Evolutionary conservation across 2,113 vertebrate genomes (phyloP), one percentile per base, ranked within the genome.

Genomic region (Triplophysa siluroides): DNA sequence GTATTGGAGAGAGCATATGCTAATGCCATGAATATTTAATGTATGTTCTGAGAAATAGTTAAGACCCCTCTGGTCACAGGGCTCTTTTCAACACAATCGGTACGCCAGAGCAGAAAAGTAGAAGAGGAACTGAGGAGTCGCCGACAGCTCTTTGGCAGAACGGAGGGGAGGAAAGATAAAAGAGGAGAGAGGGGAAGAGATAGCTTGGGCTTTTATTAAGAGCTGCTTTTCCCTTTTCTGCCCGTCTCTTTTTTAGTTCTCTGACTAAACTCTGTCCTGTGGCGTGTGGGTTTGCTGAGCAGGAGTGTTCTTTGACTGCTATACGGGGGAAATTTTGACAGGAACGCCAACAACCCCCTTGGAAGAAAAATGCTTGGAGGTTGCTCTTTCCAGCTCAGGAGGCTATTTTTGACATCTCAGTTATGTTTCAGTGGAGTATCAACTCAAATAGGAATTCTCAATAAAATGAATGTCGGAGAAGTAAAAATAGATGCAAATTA

Each of bases 1-100:
- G 60, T 67, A 83, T 85, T 43, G 65, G 78, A 81, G 71, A 58
- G 63, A 69, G 74, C 64, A 69, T 70, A 58, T 52, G 52, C 45
- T 66, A 56, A 80, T 65, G 61, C 26, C 38, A 70, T 78, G 77
- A 81, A 81, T 66, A 78, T 69, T 69, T 47, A 54, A 65, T 65
- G 54, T 79, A 68, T 70, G 77, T 64, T 79, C 56, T 76, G 78
- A 80, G 54, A 83, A 70, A 70, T 71, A 70, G 66, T 79, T 79
- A 64, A 72, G 78, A 62, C 21, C 50, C 45, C 38, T 76, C 74
- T 63, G 75, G 73, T 62, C 65, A 33, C 21, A 52, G 64, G 33
- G 62, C 78, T 83, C 41, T 75, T 75, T 58, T 63, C 54, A 23
- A 14, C 43, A 26, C 62, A 68, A 60, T 78, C 45, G 58, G 47